These are phyloP conservation scores for Enteromius afrohamiltoni DNA, from an alignment of 2,797 vertebrate genomes.

Conservation along the genomic window DNA sequence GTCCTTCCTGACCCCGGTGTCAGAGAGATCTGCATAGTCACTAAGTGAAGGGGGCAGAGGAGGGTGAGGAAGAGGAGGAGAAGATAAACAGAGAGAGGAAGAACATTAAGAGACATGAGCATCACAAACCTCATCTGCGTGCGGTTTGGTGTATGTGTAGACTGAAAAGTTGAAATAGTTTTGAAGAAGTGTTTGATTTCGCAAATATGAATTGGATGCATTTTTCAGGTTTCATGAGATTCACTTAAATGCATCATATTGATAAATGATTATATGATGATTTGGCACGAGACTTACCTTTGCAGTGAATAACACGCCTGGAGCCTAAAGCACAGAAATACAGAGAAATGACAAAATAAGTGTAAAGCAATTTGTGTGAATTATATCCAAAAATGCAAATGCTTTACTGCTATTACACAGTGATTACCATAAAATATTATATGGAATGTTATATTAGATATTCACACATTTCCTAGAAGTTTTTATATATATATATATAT, in stretches of 20 bases:
- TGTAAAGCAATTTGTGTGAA: neutral
- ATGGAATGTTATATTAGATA: neutral
- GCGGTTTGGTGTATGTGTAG: no score
- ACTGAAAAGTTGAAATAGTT: no score
- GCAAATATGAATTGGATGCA: neutral
- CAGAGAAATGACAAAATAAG: neutral
- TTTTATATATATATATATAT: neutral
- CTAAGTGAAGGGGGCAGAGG: constrained; percentile 78
- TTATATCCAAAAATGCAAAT: neutral
- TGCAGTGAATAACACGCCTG: constrained; percentile 93
- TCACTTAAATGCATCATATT: neutral
- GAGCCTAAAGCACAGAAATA: constrained; percentile 86
- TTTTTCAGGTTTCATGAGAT: neutral
- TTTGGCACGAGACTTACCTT: constrained; percentile 87
- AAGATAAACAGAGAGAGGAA: neutral
- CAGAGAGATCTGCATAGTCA: constrained; percentile 86
- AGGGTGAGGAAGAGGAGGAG: neutral
- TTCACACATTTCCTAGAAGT: neutral
- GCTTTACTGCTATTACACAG: neutral
- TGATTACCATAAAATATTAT: neutral
- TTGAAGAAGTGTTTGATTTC: no score
- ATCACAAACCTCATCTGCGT: neutral
- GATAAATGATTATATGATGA: neutral
- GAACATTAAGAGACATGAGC: constrained; percentile 24
- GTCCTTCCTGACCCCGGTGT: constrained; percentile 80